Percentiles rank a stretch among this genome's conserved stretches.
Evolutionary conservation across 2,797 vertebrate genomes (phyloP).

Genomic region (Meriones psammophilus): DNA sequence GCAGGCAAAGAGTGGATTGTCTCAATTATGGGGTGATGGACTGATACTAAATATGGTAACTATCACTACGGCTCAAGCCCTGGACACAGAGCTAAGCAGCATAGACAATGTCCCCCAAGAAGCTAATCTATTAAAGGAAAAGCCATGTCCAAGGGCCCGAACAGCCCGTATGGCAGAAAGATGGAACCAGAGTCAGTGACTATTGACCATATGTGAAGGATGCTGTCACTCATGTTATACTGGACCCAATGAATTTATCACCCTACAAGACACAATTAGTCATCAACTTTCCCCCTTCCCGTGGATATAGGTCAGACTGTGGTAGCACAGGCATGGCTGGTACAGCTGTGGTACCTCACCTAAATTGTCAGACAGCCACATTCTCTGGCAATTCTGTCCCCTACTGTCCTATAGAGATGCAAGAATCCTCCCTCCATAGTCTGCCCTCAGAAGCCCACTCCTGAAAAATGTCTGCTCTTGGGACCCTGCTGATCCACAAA

Average conservation of each 20-base stretch:
- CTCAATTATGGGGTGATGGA: not conserved
- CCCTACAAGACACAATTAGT: not conserved
- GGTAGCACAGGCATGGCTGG: not conserved
- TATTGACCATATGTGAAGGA: not conserved
- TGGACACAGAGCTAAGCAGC: too few species aligned
- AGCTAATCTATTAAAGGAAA: not conserved
- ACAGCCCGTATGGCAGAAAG: not conserved
- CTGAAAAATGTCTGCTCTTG: not conserved
- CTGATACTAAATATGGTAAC: not conserved
- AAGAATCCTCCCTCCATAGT: not conserved
- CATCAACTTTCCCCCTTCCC: not conserved
- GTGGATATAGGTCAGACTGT: fast-evolving
- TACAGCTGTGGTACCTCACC: not conserved
- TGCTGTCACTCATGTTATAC: not conserved
- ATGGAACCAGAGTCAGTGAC: not conserved
- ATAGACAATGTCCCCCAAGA: not conserved
- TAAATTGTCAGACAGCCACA: not conserved
- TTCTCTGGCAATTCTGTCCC: not conserved
- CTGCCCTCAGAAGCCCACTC: not conserved
- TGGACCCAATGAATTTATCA: not conserved
- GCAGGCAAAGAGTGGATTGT: not conserved
- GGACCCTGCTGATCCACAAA: not conserved
- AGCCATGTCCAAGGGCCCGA: not conserved
- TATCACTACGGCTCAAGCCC: not conserved
- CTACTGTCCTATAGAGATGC: fast-evolving